Base-by-base conservation (phyloP, 23 tunicate genomes). In the Ascidia mentula region DNA sequence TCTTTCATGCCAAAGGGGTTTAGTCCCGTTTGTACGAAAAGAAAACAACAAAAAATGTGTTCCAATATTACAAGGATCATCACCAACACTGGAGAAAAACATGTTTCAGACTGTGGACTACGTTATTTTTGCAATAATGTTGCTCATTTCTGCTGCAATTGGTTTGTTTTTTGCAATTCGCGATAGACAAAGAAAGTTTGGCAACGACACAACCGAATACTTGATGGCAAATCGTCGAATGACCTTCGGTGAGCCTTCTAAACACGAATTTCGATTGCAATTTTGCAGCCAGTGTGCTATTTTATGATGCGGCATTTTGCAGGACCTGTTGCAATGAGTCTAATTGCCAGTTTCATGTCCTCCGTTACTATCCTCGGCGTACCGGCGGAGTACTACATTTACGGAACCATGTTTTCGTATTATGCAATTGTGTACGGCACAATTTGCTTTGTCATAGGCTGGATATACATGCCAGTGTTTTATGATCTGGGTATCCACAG, bases 401-500 rank as follows among this genome's bases (percentile, higher is more conserved):
- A 93, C 70, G 98, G 98, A 0, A 93, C 89, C 37, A 93, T 93
- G 98, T 93, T 93, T 59, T 74, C 98, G 0, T 93, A 93, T 93
- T 93, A 75, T 71, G 88, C 84, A 34, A 24, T 93, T 24, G 69
- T 75, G 18, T 88, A 88, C 59, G 75, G 74, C 0, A 38, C 84
- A 13, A 40, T 93, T 15, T 92, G 94, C 30, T 33, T 93, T n/a
- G 65, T 93, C 26, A 40, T 93, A 0, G 86, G 86, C 22, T 80
- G 89, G 86, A 46, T 93, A 6, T 93, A 45, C 81, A 84, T 93
- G 86, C 98, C 98, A 0, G 98, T 93, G 18, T 93, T 93, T 71
- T 93, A 88, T 40, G 98, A 93, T 45, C 69, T 93, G 36, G 93
- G 89, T 34, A 84, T 93, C 36, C 76, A 61, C 34, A 88, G 89